phyloP scores from a whole-genome alignment of 2,888 invertebrate genomes.

The Sinhomidia bicolor region DNA sequence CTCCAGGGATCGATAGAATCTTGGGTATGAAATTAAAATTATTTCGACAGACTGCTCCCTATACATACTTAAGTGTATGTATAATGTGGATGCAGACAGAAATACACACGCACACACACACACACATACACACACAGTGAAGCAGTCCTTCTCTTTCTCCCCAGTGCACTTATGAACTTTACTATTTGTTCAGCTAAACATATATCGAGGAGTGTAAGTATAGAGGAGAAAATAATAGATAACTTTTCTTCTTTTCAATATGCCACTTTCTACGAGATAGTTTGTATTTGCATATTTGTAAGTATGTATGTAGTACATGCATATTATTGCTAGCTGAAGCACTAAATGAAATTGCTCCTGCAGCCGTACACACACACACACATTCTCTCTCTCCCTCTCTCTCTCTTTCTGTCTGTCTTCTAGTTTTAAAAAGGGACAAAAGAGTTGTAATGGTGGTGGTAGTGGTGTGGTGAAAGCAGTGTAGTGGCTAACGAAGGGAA shows the following conservation, averaged over 20 bases:
- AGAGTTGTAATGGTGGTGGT: conserved; percentile 1
- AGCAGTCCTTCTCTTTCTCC: neutral
- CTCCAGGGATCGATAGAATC: conserved; percentile 69
- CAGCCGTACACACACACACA: neutral
- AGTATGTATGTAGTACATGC: neutral
- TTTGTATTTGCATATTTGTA: neutral
- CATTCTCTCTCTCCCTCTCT: neutral
- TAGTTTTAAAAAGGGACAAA: conserved; percentile 54
- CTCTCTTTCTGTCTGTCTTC: conserved; percentile 19
- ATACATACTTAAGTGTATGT: neutral
- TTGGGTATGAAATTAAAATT: conserved; percentile 72
- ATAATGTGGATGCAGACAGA: too few species aligned
- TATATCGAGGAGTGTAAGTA: conserved; percentile 1
- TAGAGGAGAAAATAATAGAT: conserved; percentile 45
- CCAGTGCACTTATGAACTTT: conserved; percentile 51
- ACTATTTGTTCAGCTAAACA: conserved; percentile 59
- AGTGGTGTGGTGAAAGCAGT: neutral
- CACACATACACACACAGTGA: neutral
- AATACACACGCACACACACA: neutral
- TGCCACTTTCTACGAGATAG: neutral
- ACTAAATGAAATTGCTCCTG: conserved; percentile 63
- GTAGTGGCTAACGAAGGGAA: conserved; percentile 7
- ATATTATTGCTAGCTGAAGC: neutral
- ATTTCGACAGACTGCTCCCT: conserved; percentile 59
- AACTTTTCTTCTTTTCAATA: conserved; percentile 43